Evolutionary conservation across 2,797 vertebrate genomes (phyloP).

Genomic region (Manis javanica): DNA sequence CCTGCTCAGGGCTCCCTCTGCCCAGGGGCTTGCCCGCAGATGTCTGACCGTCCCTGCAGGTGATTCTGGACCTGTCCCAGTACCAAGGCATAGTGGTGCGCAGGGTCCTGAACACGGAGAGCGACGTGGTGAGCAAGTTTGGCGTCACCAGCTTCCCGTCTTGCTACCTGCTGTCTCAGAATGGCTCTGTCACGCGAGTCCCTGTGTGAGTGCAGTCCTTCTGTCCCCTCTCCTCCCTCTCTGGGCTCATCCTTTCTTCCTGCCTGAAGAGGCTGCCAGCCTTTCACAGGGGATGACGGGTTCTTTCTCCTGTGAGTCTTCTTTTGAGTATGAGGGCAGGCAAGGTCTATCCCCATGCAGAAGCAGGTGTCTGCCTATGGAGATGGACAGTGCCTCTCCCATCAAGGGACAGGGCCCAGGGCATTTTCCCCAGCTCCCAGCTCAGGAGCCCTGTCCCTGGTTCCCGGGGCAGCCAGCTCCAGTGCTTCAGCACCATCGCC

Average conservation of each 20-base stretch:
- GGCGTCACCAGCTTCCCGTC: conserved; percentile 92
- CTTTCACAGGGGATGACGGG: background rate
- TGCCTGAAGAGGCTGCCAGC: background rate
- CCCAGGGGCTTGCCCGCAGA: no score
- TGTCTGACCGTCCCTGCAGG: conserved; percentile 84
- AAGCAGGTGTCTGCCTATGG: background rate
- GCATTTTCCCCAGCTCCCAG: background rate
- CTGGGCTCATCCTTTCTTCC: background rate
- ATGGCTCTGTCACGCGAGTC: conserved; percentile 88
- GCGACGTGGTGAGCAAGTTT: conserved; percentile 88
- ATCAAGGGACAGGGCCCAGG: background rate
- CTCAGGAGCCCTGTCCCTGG: background rate
- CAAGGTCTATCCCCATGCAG: background rate
- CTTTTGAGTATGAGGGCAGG: background rate
- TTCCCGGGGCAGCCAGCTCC: rapidly evolving
- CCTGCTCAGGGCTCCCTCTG: no score
- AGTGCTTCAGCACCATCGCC: rapidly evolving
- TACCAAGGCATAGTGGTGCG: conserved; percentile 91
- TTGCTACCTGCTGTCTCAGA: conserved; percentile 90
- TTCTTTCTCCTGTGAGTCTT: background rate
- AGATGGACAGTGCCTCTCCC: background rate
- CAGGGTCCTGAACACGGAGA: conserved; percentile 90
- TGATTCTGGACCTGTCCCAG: conserved; percentile 94
- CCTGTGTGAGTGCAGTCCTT: conserved; percentile 88
- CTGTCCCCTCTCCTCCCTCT: background rate